Evolutionary conservation across 2,888 invertebrate genomes (phyloP), one percentile per base, ranked within the genome.

Genomic region (Carpatolechia fugitivella): DNA sequence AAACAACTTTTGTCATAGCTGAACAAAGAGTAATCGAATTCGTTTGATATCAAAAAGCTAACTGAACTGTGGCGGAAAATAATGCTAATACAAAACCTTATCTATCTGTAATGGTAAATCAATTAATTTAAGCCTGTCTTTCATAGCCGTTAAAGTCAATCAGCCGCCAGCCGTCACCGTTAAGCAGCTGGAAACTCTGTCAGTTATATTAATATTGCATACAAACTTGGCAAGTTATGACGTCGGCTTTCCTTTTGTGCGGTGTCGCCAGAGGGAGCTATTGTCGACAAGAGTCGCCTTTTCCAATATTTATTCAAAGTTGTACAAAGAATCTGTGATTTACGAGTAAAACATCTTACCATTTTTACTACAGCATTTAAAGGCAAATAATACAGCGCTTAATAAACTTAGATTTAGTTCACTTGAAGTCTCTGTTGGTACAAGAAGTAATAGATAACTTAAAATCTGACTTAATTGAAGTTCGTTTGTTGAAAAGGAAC

Each of bases 121-220:
- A 33, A 33, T 33, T 33, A 33, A 33, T 33, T 33, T 6, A 29
- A 14, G 13, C 16, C 47, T 30, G 33, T 48, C 30, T 48, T 48
- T n/a, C 7, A 13, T 33, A 13, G 31, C 16, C 11, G 30, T 33
- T 48, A 3, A 48, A 48, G 48, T 48, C 18, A 30, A 48, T 30
- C 47, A 14, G 8, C 29, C 13, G 16, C 20, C 24, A 11, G 29
- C n/a, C 33, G 11, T 18, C 16, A 18, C 40, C 16, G 40, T 41
- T 18, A 11, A 8, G 11, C 11, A 7, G 13, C 8, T 50, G 14
- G 11, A 50, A 40, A 40, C 51, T 40, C 38, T 30, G 20, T 20
- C 40, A 51, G 11, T 29, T 40, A 8, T 16, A 40, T 38, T 40
- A 51, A 51, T 30, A 40, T 51, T 40, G 29, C 30, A 40, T 51